Base-by-base conservation (phyloP, 1,140 invertebrate genomes). In the Aphelenchoides avenae region DNA sequence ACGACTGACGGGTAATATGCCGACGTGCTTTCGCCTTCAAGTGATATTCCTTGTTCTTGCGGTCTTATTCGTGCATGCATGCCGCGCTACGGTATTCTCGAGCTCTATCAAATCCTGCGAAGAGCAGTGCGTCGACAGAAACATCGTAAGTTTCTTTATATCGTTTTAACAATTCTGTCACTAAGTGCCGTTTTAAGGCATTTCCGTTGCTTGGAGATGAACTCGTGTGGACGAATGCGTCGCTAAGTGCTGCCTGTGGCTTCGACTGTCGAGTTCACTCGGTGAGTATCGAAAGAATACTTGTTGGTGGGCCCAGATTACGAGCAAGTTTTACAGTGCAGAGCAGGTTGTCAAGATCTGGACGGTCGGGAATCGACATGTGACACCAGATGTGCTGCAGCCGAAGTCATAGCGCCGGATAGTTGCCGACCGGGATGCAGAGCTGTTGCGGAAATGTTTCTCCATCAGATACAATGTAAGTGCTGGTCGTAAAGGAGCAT, bases 391-490 rank as follows among this genome's bases (percentile, higher is more conserved):
- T 67, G 65, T 43, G 54, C 54, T n/a, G 27, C 43, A 1, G 63
- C 36, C 7, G 31, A 42, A 9, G 40, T 40, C 4, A 33, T 42
- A n/a, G 27, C 24, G 9, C 26, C 37, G 3, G 49, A 56, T 13
- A 68, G 64, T 61, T 67, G 65, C 30, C 37, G 48, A 20, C 65
- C 69, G 48, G 65, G 66, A 6, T 67, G 65, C n/a, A 42, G 68
- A 18, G 65, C 65, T 15, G 44, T 67, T 31, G 41, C 66, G 3
- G 68, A 70, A 18, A 49, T 71, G 18, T 67, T 67, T 31, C 31
- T 70, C 1, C 46, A 70, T 30, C 68, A 67, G 34, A 69, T 67
- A 29, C 65, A 67, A 40, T 22, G 65, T 64, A 52, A 20, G 49
- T 44, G n/a, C n/a, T n/a, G n/a, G n/a, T n/a, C n/a, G n/a, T n/a